Evolutionary conservation across 1,140 invertebrate genomes (phyloP).

Genomic region (Pachyrhynchus sulphureomaculatus): DNA sequence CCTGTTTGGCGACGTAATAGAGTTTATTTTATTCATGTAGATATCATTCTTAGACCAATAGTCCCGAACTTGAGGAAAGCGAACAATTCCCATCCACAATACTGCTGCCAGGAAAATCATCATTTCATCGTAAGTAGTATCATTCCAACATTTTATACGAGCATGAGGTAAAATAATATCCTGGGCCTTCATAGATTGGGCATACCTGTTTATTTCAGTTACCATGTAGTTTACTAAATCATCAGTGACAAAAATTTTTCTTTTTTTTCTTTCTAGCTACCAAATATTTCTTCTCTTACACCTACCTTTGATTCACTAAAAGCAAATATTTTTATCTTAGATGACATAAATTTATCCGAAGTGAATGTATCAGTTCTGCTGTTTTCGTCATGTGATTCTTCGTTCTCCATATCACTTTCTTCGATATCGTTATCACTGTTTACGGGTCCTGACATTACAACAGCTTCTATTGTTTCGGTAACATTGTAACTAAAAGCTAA

Average conservation of each 20-base stretch:
- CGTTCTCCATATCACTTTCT: neutral
- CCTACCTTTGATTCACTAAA: neutral
- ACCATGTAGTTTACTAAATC: slow-evolving; percentile 26
- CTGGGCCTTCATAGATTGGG: neutral
- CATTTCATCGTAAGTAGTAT: slow-evolving; percentile 22
- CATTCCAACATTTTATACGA: slow-evolving; percentile 17
- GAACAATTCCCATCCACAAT: slow-evolving; percentile 25
- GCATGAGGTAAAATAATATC: neutral
- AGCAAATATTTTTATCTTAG: neutral
- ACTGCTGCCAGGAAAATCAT: slow-evolving; percentile 20
- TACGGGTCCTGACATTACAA: neutral
- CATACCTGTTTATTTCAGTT: slow-evolving; percentile 26
- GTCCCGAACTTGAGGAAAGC: slow-evolving; percentile 7
- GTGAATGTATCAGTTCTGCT: neutral
- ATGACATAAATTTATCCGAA: neutral
- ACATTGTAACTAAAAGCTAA: neutral
- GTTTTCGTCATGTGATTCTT: neutral
- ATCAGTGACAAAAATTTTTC: neutral
- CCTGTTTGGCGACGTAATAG: slow-evolving; percentile 1
- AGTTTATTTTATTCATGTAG: slow-evolving; percentile 15
- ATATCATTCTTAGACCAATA: slow-evolving; percentile 24
- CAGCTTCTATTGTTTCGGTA: neutral
- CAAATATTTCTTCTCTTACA: neutral
- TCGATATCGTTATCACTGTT: neutral
- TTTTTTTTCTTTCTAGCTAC: neutral